Conservation (phyloP, 2,888 invertebrate species). For the Leptura quadrifasciata region DNA sequence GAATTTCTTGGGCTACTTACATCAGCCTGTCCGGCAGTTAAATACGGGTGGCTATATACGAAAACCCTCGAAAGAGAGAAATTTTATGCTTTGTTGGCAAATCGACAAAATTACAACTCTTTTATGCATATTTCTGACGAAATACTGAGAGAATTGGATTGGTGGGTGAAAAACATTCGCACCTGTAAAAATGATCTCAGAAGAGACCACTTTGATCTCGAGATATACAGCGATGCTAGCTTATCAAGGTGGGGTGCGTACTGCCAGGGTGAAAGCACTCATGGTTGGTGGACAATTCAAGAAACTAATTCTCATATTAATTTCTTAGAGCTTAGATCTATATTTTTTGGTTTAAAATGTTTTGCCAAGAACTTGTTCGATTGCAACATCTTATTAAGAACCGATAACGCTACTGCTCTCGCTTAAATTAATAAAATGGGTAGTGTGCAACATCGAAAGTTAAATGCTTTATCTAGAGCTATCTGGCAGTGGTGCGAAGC, state of each 20-base stretch:
- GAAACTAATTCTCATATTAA: not conserved
- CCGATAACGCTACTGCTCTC: constrained; percentile 44
- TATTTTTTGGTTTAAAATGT: too few relatives aligned
- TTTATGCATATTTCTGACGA: not conserved
- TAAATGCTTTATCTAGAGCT: constrained; percentile 37
- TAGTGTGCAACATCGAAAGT: constrained; percentile 49
- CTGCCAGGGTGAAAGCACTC: not conserved
- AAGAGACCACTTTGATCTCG: not conserved
- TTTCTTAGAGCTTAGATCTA: not conserved
- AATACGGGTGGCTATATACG: constrained; percentile 47
- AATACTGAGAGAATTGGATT: not conserved
- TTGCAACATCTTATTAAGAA: constrained; percentile 48
- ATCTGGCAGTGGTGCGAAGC: constrained; percentile 57
- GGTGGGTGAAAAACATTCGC: not conserved
- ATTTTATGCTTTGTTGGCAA: not conserved
- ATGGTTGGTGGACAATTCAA: not conserved
- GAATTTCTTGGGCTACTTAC: constrained; percentile 20
- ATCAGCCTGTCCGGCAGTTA: constrained; percentile 44
- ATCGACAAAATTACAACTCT: not conserved
- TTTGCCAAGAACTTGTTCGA: not conserved
- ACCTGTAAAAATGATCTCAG: constrained; percentile 31
- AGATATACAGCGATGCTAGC: constrained; percentile 48
- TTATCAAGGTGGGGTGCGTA: not conserved
- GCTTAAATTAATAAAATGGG: constrained; percentile 52
- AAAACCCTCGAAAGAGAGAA: not conserved